Base-by-base conservation (phyloP, 2,797 vertebrate species). In the Paedocypris micromegethes region DNA sequence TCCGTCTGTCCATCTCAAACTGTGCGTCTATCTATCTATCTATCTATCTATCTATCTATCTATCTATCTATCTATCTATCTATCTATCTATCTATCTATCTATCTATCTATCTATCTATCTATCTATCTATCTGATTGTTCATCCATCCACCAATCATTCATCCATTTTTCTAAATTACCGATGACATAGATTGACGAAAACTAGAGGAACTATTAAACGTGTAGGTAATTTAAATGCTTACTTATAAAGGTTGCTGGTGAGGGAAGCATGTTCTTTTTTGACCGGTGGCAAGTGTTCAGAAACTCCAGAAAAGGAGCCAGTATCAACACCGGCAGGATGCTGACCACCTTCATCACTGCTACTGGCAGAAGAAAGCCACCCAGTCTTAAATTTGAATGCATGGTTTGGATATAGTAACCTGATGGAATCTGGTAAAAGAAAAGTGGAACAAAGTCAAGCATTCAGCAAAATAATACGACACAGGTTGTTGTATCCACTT, bases 401-500 rank as follows among this genome's bases (percentile, higher is more conserved):
- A 98, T 92, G 0, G 91, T 91, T 83, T 98, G 96, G 45, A 98
- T 90, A 79, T 95, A 97, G 82, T 92, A 97, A 69, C 92, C 91
- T 7, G 95, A 96, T 44, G 94, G 91, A 80, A 95, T 92, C 95
- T 91, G 80, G 55, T 42, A 62, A 58, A 77, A 53, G n/a, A 56
- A 82, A 64, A 40, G 23, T 71, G 2, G 1, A 9, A 60, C 41
- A 41, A 9, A 61, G 9, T 6, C 8, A 2, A 54, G 7, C 9
- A 46, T 37, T 55, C 5, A 49, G 2, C 50, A 41, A 39, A 55
- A 55, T 41, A 4, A 2, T 23, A 23, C 23, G 23, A 1, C 23
- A 1, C 23, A 23, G 5, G 23, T 5, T 43, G 38, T 39, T 8
- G 23, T 9, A 8, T 38, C 23, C 53, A 83, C 90, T 82, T 81